Evolutionary conservation across 2,888 invertebrate genomes (phyloP).

Genomic region (Agrochola macilenta): DNA sequence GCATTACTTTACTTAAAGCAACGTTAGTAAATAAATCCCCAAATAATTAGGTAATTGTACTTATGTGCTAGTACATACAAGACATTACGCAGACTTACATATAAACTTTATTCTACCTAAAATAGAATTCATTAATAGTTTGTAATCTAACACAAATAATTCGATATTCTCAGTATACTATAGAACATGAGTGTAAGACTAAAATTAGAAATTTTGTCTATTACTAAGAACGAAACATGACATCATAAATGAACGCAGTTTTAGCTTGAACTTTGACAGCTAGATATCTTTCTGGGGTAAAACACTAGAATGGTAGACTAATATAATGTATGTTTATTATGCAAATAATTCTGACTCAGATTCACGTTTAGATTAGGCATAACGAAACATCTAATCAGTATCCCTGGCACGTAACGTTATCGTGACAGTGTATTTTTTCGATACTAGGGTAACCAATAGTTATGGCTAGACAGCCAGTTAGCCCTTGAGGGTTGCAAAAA

Average conservation of each 20-base stretch:
- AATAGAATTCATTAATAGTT: constrained; percentile 27
- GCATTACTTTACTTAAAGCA: no score
- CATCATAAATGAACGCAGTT: constrained; percentile 31
- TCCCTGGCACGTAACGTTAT: not conserved
- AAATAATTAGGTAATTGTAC: not conserved
- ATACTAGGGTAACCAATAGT: no score
- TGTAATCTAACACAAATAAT: constrained; percentile 17
- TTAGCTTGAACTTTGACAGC: constrained; percentile 41
- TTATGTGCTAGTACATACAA: not conserved
- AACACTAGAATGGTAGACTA: not conserved
- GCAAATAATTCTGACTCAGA: constrained; percentile 15
- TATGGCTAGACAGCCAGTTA: not conserved
- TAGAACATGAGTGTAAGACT: constrained; percentile 20
- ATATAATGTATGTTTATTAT: constrained; percentile 1
- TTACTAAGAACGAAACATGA: constrained; percentile 39
- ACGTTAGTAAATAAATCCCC: no score
- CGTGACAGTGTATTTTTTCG: not conserved
- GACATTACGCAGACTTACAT: not conserved
- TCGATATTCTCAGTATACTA: constrained; percentile 19
- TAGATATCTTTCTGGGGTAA: constrained; percentile 25
- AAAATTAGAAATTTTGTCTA: constrained; percentile 34
- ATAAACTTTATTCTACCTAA: constrained; percentile 4
- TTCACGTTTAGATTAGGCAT: constrained; percentile 20
- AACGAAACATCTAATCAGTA: constrained; percentile 20
- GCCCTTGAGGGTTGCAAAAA: no score